Percentiles rank a stretch among this genome's conserved stretches.
Evolutionary conservation across 2,797 vertebrate species (phyloP).

Genomic region (Amblyraja radiata): DNA sequence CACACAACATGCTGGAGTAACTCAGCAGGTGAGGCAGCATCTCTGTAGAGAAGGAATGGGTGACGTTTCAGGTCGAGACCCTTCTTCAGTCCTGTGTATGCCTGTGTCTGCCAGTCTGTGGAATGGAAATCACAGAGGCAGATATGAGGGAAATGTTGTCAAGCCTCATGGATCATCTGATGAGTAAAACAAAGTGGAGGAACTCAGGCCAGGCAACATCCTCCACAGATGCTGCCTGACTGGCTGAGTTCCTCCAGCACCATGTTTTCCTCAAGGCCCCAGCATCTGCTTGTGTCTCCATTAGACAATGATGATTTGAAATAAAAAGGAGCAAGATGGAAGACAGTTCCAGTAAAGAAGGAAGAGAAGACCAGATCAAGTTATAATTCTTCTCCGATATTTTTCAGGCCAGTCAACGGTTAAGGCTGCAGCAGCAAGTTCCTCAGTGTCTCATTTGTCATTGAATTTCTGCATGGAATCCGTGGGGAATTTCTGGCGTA

Average conservation of each 20-base stretch:
- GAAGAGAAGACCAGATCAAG: neutral
- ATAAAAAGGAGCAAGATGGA: too few relatives aligned
- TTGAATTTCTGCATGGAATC: neutral
- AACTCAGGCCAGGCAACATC: neutral
- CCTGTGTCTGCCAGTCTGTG: too few relatives aligned
- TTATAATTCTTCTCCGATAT: neutral
- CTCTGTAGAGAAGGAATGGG: neutral
- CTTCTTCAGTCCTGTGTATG: too few relatives aligned
- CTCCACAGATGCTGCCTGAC: too few relatives aligned
- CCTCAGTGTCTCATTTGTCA: neutral
- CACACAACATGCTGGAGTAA: too few relatives aligned
- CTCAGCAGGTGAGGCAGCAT: too few relatives aligned
- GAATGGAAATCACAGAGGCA: neutral
- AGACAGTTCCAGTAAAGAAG: neutral
- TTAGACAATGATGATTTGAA: neutral
- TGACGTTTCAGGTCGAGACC: too few relatives aligned
- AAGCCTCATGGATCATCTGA: too few relatives aligned
- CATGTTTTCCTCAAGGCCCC: too few relatives aligned
- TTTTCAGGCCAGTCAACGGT: neutral
- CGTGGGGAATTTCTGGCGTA: neutral
- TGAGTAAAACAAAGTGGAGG: too few relatives aligned
- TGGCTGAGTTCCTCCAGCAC: too few relatives aligned
- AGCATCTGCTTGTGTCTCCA: too few relatives aligned
- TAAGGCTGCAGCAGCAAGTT: neutral
- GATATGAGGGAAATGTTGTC: neutral